phyloP scores from a whole-genome alignment of 2,888 invertebrate species.

The Abrostola tripartita region DNA sequence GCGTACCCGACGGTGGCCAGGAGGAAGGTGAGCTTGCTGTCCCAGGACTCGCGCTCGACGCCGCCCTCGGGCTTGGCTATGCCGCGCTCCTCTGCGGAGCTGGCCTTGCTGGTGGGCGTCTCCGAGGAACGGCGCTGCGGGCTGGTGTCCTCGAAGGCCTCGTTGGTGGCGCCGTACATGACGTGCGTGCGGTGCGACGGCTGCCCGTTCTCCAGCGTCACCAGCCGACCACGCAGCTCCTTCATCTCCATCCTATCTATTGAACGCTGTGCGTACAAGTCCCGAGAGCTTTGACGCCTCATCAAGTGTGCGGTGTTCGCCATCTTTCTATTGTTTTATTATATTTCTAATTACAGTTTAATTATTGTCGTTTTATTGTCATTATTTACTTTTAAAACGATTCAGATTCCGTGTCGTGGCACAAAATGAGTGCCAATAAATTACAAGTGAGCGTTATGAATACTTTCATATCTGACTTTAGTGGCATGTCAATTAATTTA shows the following conservation, averaged over 20 bases:
- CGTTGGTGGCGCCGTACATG: slow-evolving; percentile 96
- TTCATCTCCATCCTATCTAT: slow-evolving; percentile 95
- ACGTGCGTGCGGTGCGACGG: slow-evolving; percentile 82
- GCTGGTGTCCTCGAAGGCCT: slow-evolving; percentile 90
- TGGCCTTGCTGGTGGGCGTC: slow-evolving; percentile 89
- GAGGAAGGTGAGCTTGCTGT: slow-evolving; percentile 96
- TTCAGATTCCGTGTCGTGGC: slow-evolving; percentile 79
- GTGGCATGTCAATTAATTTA: slow-evolving; percentile 64
- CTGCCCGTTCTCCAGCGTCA: slow-evolving; percentile 91
- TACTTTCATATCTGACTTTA: slow-evolving; percentile 57
- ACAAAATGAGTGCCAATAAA: slow-evolving; percentile 76
- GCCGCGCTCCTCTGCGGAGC: slow-evolving; percentile 90
- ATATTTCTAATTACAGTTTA: slow-evolving; percentile 49
- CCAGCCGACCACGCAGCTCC: slow-evolving; percentile 94
- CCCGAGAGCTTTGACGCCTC: slow-evolving; percentile 95
- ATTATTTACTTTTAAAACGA: slow-evolving; percentile 64
- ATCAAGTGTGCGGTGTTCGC: slow-evolving; percentile 97
- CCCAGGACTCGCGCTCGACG: slow-evolving; percentile 96
- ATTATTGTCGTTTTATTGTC: slow-evolving; percentile 63
- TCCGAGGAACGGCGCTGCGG: slow-evolving; percentile 80
- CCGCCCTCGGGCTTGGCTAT: slow-evolving; percentile 91
- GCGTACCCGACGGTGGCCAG: slow-evolving; percentile 98
- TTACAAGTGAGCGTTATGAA: slow-evolving; percentile 65
- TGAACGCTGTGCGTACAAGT: slow-evolving; percentile 93
- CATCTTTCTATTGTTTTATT: slow-evolving; percentile 86